Evolutionary conservation across 2,113 vertebrate genomes (phyloP).

Genomic region (Colaptes auratus): DNA sequence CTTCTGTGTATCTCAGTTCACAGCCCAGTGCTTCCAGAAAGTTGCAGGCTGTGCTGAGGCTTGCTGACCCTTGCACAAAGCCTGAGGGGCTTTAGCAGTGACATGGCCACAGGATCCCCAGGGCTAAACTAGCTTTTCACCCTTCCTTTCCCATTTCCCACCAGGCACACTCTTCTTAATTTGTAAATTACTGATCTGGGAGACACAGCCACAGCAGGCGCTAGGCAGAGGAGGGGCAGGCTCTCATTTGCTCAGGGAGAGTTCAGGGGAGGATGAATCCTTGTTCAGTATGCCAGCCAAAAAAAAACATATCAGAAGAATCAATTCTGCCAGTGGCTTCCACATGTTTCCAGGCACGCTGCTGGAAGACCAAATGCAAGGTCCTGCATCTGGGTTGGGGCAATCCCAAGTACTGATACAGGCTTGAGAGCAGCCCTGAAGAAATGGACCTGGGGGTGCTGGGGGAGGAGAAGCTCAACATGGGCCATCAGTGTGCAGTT

Average conservation of each 20-base stretch:
- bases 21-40: neutral
- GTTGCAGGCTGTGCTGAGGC: neutral
- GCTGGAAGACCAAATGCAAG: neutral
- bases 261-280: neutral
- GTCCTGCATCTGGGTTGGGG: too few relatives aligned
- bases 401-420: too few relatives aligned
- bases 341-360: neutral
- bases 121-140: neutral
- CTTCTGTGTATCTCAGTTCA: neutral
- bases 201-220: neutral
- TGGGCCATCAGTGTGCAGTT: too few relatives aligned
- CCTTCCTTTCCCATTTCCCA: neutral
- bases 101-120: neutral
- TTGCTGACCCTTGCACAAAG: neutral
- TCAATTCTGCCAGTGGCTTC: conserved; percentile 34
- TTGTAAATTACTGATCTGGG: neutral
- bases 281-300: neutral
- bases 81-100: neutral
- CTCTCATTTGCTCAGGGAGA: neutral
- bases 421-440: too few relatives aligned
- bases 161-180: neutral
- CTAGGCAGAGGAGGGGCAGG: neutral
- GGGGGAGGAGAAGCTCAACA: too few relatives aligned
- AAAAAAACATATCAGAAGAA: neutral
- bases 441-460: too few relatives aligned